These are phyloP conservation scores for Microtus ochrogaster DNA, from an alignment of 2,113 vertebrate genomes.

Conservation along the genomic window DNA sequence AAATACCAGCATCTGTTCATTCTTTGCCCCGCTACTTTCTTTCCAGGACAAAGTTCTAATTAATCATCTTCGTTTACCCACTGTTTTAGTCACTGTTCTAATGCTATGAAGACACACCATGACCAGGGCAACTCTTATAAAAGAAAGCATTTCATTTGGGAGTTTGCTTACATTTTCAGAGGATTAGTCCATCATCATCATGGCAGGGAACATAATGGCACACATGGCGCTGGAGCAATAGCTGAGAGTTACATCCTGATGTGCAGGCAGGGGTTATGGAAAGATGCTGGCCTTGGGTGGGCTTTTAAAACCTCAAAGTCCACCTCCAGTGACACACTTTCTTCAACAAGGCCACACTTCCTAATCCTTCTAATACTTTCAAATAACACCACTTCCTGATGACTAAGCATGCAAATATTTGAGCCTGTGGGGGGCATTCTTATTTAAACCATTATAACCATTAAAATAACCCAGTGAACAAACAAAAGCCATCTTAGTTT, in stretches of 20 bases:
- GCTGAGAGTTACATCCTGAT: not conserved
- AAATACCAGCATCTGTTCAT: conserved; percentile 3
- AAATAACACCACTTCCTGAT: not conserved
- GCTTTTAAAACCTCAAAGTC: not conserved
- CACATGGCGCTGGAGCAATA: not conserved
- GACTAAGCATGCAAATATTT: not conserved
- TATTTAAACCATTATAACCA: not conserved
- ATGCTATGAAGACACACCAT: not conserved
- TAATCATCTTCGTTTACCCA: not conserved
- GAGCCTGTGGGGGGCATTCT: not conserved
- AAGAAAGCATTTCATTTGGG: not conserved
- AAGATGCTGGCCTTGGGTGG: not conserved
- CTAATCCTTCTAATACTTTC: not conserved
- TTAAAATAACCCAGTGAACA: conserved; percentile 20
- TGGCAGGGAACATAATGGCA: not conserved
- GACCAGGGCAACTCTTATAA: not conserved
- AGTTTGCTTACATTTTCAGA: not conserved
- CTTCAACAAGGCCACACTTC: not conserved
- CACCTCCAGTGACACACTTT: not conserved
- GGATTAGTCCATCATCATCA: not conserved
- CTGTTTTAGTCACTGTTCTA: not conserved
- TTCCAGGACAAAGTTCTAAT: conserved; percentile 1
- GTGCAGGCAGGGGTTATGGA: not conserved
- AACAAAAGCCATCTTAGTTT: conserved; percentile 13
- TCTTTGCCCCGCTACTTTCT: no score